Conservation (phyloP, 2,888 invertebrate species). For the Hofmannophila pseudospretella region DNA sequence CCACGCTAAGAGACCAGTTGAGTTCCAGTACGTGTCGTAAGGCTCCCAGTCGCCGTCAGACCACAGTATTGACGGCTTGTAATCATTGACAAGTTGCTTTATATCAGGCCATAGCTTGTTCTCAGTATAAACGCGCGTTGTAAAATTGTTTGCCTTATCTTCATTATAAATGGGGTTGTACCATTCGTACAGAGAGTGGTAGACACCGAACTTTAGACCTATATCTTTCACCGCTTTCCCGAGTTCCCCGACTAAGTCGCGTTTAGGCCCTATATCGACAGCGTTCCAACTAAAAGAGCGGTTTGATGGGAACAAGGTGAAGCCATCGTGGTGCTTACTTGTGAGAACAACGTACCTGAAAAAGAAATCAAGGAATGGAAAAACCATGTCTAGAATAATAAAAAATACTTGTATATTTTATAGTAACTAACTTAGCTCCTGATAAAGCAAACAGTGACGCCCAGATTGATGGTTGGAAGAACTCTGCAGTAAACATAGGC, state of each 20-base stretch:
- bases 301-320: constrained; percentile 88
- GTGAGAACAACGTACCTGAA: constrained; percentile 87
- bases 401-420: neutral
- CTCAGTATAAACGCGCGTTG: constrained; percentile 81
- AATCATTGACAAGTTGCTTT: constrained; percentile 83
- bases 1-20: constrained; percentile 92
- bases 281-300: constrained; percentile 92
- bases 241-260: constrained; percentile 88
- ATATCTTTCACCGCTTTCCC: constrained; percentile 80
- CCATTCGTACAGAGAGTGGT: constrained; percentile 93
- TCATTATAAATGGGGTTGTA: constrained; percentile 88
- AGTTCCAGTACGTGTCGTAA: constrained; percentile 87
- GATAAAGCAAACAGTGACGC: constrained; percentile 88
- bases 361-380: neutral
- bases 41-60: constrained; percentile 98
- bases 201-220: constrained; percentile 87
- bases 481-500: constrained; percentile 91
- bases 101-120: constrained; percentile 89
- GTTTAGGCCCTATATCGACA: constrained; percentile 85
- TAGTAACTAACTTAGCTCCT: constrained; percentile 85
- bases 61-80: constrained; percentile 90
- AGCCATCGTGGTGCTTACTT: constrained; percentile 94
- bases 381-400: neutral
- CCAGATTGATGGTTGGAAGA: constrained; percentile 91
- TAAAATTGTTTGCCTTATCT: constrained; percentile 82